phyloP scores from a whole-genome alignment of 2,797 vertebrate species.

The Megaceryle alcyon region DNA sequence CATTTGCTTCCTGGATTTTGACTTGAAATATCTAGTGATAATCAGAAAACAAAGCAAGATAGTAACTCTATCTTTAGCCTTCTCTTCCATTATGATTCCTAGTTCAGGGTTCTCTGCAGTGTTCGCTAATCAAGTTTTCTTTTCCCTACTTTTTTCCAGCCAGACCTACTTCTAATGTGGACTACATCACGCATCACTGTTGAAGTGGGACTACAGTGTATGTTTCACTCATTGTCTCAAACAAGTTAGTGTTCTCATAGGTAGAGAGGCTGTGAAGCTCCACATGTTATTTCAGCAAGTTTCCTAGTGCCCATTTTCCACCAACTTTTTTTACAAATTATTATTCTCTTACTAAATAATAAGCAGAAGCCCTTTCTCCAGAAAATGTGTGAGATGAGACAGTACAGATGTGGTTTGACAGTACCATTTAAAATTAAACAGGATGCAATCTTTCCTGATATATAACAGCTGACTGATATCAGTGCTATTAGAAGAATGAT shows the following conservation, averaged over 20 bases:
- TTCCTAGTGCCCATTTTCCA: background rate
- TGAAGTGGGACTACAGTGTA: background rate
- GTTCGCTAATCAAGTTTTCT: background rate
- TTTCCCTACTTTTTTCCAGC: background rate
- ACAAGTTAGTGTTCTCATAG: background rate
- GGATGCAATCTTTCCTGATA: slow-evolving; percentile 34
- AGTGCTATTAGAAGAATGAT: slow-evolving; percentile 52
- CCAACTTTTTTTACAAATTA: background rate
- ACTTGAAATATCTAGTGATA: background rate
- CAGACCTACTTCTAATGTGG: background rate
- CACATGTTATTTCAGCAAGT: background rate
- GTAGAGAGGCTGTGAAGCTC: background rate
- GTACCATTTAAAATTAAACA: slow-evolving; percentile 44
- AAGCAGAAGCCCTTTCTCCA: background rate
- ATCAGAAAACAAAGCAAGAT: background rate
- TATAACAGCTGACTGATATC: slow-evolving; percentile 45
- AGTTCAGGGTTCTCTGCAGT: background rate
- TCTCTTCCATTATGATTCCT: background rate
- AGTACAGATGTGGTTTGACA: background rate
- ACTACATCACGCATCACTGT: background rate
- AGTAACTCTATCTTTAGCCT: background rate
- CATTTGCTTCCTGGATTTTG: background rate
- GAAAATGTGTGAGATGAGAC: slow-evolving; percentile 33
- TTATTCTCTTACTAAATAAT: background rate
- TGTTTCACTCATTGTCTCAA: background rate